Evolutionary conservation across 2,888 invertebrate species (phyloP), one percentile per base, ranked within the genome.

Genomic region (Dicranocentrus wangi): DNA sequence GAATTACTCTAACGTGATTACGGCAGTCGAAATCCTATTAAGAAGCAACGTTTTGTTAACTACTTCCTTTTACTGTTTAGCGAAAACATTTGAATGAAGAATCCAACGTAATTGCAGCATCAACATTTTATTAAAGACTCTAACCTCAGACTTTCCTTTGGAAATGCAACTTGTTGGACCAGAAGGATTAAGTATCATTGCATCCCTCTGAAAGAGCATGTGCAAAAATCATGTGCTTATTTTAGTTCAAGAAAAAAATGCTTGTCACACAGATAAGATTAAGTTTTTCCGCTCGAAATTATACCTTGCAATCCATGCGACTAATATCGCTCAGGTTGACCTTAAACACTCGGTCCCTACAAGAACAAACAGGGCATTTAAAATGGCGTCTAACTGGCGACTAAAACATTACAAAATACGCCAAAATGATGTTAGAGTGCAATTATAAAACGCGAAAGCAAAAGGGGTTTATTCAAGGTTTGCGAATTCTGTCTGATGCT

Each of bases 91-190:
- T 77, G 80, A 71, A 82, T 63, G 63, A 83, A 65, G 42, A 76
- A 42, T 60, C 51, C 71, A n/a, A n/a, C n/a, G n/a, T n/a, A n/a
- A 25, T 42, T 78, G 51, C 27, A 55, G 21, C 55, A 39, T 39
- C 7, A 53, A 1, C 1, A 17, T 53, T 53, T 53, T 17, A 19
- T n/a, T 53, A 21, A 53, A n/a, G 19, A 53, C 15, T n/a, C 19
- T 91, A 90, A 96, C 96, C 94, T 96, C 96, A 85, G 95, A 95
- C 91, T 97, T 97, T 88, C 97, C 97, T 91, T 96, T 96, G 83
- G 96, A 96, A 85, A 96, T 95, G 89, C 97, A 97, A 90, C 93
- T 95, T 84, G 94, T 94, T 78, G 96, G 95, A 90, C 95, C 95
- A 88, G 94, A 94, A 39, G 97, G 96, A 88, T 96, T 96, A 90